Conservation (phyloP, 92 coral and sea anemone genomes). For the Porites evermanni region DNA sequence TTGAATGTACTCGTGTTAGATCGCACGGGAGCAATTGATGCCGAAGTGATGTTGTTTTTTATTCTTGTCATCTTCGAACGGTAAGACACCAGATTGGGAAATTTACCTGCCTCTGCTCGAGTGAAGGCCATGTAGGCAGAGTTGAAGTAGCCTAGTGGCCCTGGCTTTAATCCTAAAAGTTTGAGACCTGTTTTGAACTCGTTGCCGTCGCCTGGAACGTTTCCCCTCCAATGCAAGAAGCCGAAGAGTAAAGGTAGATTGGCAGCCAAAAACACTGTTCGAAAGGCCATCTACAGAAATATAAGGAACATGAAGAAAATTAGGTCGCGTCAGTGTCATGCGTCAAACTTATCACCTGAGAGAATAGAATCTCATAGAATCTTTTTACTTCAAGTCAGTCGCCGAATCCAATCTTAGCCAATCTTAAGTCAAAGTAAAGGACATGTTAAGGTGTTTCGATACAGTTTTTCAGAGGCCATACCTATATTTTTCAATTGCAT, state of each 20-base stretch:
- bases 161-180: neutral
- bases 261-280: neutral
- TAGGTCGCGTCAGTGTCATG: no score
- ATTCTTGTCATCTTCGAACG: conserved; percentile 2
- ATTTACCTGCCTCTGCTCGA: neutral
- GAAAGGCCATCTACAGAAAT: neutral
- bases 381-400: no score
- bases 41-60: neutral
- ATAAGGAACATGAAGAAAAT: neutral
- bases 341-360: neutral
- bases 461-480: no score
- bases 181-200: neutral
- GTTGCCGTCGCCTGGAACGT: neutral
- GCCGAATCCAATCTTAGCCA: no score
- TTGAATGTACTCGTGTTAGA: no score
- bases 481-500: no score
- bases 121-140: conserved; percentile 54
- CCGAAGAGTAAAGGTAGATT: neutral
- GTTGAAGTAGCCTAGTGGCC: conserved; percentile 50
- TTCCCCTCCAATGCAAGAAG: no score
- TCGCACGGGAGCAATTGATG: no score
- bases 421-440: no score
- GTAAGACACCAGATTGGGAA: conserved; percentile 26
- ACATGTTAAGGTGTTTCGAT: no score
- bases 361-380: no score